A percentile compares a stretch with the other conserved stretches of the same genome.
Conservation (phyloP, 1,140 invertebrate genomes). For the Melanaphis sacchari region DNA sequence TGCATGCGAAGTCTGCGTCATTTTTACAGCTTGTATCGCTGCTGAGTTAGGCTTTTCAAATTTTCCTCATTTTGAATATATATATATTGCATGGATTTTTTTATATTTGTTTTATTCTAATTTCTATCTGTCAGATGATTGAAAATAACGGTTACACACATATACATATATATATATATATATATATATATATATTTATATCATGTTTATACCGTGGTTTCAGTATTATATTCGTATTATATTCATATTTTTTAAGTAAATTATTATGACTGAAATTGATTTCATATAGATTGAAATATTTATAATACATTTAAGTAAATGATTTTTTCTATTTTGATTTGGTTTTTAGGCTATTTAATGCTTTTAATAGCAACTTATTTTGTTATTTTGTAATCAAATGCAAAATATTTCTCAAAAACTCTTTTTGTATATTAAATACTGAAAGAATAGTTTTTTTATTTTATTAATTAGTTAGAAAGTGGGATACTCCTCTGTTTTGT, state of each 20-base stretch:
- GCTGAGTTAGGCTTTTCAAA: neutral
- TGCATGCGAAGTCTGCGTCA: neutral
- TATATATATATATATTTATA: neutral
- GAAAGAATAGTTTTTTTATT: too few relatives aligned
- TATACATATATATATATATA: too few relatives aligned
- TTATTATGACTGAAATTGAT: neutral
- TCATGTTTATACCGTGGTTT: neutral
- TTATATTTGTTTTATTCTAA: neutral
- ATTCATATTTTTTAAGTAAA: neutral
- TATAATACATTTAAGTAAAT: too few relatives aligned
- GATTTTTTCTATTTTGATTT: neutral
- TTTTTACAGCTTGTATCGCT: neutral
- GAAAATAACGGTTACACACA: neutral
- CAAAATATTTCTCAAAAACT: neutral
- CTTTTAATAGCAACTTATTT: neutral
- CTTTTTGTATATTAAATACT: neutral
- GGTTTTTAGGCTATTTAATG: neutral
- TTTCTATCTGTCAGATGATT: neutral
- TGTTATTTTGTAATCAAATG: neutral
- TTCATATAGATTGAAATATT: neutral
- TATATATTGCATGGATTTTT: neutral
- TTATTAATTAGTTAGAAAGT: too few relatives aligned
- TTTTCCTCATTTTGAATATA: neutral
- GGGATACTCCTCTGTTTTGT: too few relatives aligned
- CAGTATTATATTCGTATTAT: neutral